These are phyloP conservation scores for Hemitrygon akajei DNA, from an alignment of 2,797 vertebrate species.

Conservation along the genomic window DNA sequence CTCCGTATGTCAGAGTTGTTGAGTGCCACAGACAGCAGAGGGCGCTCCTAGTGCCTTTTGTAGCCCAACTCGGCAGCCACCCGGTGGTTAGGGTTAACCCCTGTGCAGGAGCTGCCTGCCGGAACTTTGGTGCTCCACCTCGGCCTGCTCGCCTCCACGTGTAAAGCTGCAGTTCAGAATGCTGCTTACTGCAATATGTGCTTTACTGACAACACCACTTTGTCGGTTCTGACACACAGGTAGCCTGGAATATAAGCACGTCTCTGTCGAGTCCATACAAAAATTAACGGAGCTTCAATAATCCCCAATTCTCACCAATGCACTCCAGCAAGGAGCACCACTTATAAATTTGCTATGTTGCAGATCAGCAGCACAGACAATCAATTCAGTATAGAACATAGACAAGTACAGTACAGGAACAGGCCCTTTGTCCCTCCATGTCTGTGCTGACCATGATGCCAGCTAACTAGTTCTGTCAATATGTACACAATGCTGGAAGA, in stretches of 20 bases:
- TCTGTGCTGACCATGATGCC: too few species aligned
- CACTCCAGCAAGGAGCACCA: background rate
- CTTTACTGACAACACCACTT: too few species aligned
- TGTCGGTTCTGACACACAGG: background rate
- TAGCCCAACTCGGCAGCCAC: background rate
- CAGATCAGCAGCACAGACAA: background rate
- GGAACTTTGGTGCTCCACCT: too few species aligned
- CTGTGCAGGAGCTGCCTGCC: too few species aligned
- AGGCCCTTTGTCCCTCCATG: too few species aligned
- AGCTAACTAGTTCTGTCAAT: too few species aligned
- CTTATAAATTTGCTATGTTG: too few species aligned
- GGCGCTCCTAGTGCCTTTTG: background rate
- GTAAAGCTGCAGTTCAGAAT: background rate
- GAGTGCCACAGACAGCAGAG: background rate
- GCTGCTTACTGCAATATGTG: background rate
- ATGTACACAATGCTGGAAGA: too few species aligned
- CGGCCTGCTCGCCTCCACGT: background rate
- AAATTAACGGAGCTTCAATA: background rate
- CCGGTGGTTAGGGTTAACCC: background rate
- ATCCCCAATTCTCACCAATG: background rate
- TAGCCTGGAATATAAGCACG: too few species aligned
- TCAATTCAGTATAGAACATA: background rate
- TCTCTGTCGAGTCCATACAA: too few species aligned
- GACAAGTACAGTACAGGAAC: too few species aligned
- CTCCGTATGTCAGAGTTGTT: too few species aligned